Evolutionary conservation across 2,113 vertebrate genomes (phyloP).

Genomic region (Microtus pennsylvanicus): DNA sequence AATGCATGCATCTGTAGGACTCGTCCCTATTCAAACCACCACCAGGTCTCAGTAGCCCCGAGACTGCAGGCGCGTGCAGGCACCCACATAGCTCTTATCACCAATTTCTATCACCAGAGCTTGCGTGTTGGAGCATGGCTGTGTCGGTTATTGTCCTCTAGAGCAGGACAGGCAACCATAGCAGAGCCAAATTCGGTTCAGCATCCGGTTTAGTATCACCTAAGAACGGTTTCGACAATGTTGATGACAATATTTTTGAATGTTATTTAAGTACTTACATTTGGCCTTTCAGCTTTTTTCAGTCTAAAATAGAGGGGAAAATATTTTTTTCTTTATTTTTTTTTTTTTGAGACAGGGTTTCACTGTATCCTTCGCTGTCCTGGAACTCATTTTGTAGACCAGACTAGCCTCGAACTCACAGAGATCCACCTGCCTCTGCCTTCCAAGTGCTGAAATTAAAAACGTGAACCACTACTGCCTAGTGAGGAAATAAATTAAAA

Average conservation of each 20-base stretch:
- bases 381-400: neutral
- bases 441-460: neutral
- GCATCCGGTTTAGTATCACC: neutral
- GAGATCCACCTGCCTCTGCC: neutral
- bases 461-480: neutral
- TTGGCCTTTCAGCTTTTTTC: neutral
- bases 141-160: neutral
- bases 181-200: neutral
- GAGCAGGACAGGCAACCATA: neutral
- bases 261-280: neutral
- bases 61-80: neutral
- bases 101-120: neutral
- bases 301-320: neutral
- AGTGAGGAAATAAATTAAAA: neutral
- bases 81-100: neutral
- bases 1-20: fast-evolving
- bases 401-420: neutral
- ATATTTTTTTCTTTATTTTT: neutral
- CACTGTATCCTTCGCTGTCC: neutral
- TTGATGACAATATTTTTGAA: neutral
- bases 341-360: neutral
- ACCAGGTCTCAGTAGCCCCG: neutral
- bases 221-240: neutral
- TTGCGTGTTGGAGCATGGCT: neutral
- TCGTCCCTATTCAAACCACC: neutral